Evolutionary conservation across 2,888 invertebrate genomes (phyloP), one percentile per base, ranked within the genome.

Genomic region (Chloroclystis v-ata): DNA sequence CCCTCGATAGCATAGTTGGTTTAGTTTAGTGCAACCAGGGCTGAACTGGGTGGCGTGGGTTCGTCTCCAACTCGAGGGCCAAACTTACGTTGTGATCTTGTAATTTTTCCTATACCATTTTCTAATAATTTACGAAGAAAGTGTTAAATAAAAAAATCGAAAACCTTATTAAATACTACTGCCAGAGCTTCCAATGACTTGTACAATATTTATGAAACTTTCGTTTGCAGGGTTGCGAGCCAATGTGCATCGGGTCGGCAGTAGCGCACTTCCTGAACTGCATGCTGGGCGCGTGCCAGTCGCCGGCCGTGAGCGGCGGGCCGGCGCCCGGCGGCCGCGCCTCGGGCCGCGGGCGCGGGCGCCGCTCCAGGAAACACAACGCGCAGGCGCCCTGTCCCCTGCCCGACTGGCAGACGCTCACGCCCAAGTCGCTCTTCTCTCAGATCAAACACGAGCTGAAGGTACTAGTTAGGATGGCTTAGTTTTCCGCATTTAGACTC

Each of bases 191-290:
- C n/a, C n/a, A n/a, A n/a, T n/a, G n/a, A n/a, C n/a, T n/a, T n/a
- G n/a, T n/a, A n/a, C n/a, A n/a, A n/a, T n/a, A 33, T 37, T 3
- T 9, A 11, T 10, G 13, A 28, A 28, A 11, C 1, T 39, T 12
- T 2, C 14, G 16, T 14, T 1, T n/a, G 7, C 72, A 93, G 92
- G 92, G 93, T 47, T 94, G 95, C 43, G 98, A 98, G 76, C 90
- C 96, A 71, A 95, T 97, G 94, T 94, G 94, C 72, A 88, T 97
- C 54, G 94, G 98, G 0, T 91, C 94, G 1, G 97, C 96, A 1
- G 94, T 97, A 43, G 95, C 97, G 52, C 99, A 99, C 80, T 99
- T 99, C 84, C 89, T 99, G 52, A 99, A 98, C 84, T 99, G 99
- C 72, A 91, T 97, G 70, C 81, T 99, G 43, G 96, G 97, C 46